Conservation (phyloP, 2,888 invertebrate species). For the Desoria tigrina region DNA sequence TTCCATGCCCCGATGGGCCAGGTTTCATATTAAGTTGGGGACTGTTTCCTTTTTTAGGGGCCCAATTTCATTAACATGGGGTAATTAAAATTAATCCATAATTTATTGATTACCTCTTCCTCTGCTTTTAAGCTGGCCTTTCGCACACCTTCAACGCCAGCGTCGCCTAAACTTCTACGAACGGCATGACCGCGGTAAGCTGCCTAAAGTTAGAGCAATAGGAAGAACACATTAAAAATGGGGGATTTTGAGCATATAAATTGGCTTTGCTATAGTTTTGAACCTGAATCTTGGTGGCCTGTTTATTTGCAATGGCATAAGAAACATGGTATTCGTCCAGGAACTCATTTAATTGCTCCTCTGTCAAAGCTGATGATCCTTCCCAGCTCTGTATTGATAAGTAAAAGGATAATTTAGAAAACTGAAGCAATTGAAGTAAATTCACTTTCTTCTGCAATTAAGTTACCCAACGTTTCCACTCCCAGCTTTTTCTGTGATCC, state of each 20-base stretch:
- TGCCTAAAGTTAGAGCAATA: too few species aligned
- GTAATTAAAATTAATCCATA: too few species aligned
- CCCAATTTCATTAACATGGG: too few species aligned
- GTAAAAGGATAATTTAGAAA: neutral
- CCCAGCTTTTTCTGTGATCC: constrained; percentile 32
- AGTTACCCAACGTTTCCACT: constrained; percentile 31
- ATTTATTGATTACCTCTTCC: too few species aligned
- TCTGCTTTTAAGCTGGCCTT: too few species aligned
- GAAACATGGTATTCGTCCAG: constrained; percentile 26
- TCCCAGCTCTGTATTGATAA: constrained; percentile 33
- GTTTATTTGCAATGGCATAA: constrained; percentile 20
- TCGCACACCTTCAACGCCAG: neutral
- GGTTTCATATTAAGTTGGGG: too few species aligned
- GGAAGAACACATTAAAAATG: too few species aligned
- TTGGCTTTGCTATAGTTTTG: too few species aligned
- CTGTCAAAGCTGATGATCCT: constrained; percentile 28
- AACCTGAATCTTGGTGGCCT: constrained; percentile 8
- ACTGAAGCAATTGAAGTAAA: neutral
- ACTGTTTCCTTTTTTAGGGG: too few species aligned
- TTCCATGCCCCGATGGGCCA: too few species aligned
- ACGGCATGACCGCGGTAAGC: neutral
- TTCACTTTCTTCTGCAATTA: neutral
- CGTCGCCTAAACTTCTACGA: neutral
- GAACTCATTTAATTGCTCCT: constrained; percentile 34
- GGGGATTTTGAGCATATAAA: too few species aligned